Evolutionary conservation across 1,140 invertebrate species (phyloP), one percentile per base, ranked within the genome.

Genomic region (Lordiphosa collinella): DNA sequence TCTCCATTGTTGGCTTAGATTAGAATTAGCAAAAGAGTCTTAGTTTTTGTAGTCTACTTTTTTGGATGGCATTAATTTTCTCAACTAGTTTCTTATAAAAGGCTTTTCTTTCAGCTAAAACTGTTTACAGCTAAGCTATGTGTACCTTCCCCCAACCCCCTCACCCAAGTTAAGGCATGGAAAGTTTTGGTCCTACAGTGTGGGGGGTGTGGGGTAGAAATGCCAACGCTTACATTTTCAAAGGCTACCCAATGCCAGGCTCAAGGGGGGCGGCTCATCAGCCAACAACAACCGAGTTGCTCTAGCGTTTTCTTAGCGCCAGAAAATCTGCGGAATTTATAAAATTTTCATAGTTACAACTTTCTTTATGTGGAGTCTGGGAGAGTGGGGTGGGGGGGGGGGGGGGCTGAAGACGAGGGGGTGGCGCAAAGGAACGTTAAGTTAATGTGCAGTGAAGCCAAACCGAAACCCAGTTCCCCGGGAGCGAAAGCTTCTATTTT

Each of bases 331-430:
- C 63, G 74, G 79, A 85, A 85, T 85, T 85, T 85, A 85, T 85
- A 86, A 85, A 85, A 86, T 85, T 85, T 85, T 85, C 80, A 85
- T 85, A 85, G 80, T 85, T 86, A 86, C 74, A 85, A 85, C 74
- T 86, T 85, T 85, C 74, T 84, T 84, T 71, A 75, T 72, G 68
- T 64, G 59, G 57, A 38, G 46, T 13, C 16, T 32, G 41, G 38
- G 31, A 44, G 14, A 36, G 22, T 22, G n/a, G 1, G 6, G 1
- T 8, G 13, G 2, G 9, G 14, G 11, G 4, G 5, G n/a, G 6
- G 13, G 2, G 22, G 7, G n/a, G n/a, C n/a, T n/a, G n/a, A n/a
- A n/a, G n/a, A n/a, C n/a, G n/a, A n/a, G n/a, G 37, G 12, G 29
- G 38, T 7, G 0, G 32, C 0, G 22, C 11, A 8, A 12, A 12